Evolutionary conservation across 2,797 vertebrate species (phyloP), one percentile per base, ranked within the genome.

Genomic region (Lepilemur ruficaudatus): DNA sequence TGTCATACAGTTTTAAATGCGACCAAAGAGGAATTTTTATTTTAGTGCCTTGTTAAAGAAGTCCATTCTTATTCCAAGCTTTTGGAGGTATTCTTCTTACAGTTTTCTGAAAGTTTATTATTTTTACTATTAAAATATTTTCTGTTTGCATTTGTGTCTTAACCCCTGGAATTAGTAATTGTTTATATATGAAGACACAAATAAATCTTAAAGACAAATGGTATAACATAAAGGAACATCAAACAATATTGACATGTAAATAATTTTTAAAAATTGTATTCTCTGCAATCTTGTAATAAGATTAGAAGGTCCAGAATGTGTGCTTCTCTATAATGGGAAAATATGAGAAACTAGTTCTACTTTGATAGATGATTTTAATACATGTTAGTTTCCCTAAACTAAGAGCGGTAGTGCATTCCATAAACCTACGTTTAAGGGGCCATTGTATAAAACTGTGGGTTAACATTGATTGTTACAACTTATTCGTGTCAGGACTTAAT

Each of bases 101-200:
- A 73, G 22, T 76, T 55, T 93, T 89, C 23, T 81, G 22, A 61
- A 96, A 75, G 55, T 67, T 91, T 48, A 57, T 78, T 70, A 50
- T 83, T 89, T 91, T 95, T 65, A 80, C 79, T 90, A 79, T 67
- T 79, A 57, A 93, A 75, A 57, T 43, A 28, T 84, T 63, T 73
- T 43, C 4, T 59, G 84, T 88, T 92, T 90, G 23, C 30, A 57
- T 76, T 91, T 81, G 38, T 89, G 28, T 61, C 17, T 94, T 93
- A 86, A 59, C 41, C 3, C 22, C 22, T 91, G 23, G 86, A 92
- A 59, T 78, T 83, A 22, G 18, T 78, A 30, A 94, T 81, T 88
- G 17, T 57, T 85, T 69, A 50, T 76, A 5, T 80, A 5, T 75
- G 52, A 86, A 23, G 28, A 55, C 28, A 28, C 32, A 67, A 38